A percentile compares a stretch with the other conserved stretches of the same genome.
phyloP scores from a whole-genome alignment of 1,140 invertebrate species.

The Drosophila ironensis region DNA sequence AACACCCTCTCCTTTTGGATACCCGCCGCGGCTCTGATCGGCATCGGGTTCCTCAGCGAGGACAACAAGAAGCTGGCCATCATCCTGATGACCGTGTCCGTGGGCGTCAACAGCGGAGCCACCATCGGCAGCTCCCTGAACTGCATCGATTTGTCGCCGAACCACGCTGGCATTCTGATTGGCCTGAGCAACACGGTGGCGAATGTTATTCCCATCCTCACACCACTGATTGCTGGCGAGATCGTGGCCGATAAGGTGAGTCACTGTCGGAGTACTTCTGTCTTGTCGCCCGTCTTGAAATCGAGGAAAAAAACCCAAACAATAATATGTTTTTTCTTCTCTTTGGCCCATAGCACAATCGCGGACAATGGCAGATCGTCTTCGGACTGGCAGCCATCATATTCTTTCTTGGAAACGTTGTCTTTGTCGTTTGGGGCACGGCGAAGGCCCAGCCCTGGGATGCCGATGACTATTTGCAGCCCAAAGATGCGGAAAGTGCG shows the following conservation, averaged over 20 bases:
- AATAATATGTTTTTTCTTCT: conserved; percentile 12
- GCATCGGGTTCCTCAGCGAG: conserved; percentile 84
- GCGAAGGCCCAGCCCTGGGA: conserved; percentile 87
- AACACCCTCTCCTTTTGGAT: conserved; percentile 86
- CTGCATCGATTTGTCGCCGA: conserved; percentile 89
- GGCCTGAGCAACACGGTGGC: conserved; percentile 89
- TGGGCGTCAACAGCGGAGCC: conserved; percentile 89
- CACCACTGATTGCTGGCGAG: conserved; percentile 86
- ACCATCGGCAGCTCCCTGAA: conserved; percentile 88
- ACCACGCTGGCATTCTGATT: conserved; percentile 88
- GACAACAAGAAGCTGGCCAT: conserved; percentile 84
- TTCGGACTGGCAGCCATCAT: conserved; percentile 88
- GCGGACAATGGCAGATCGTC: conserved; percentile 87
- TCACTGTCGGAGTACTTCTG: neutral
- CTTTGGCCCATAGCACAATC: conserved; percentile 82
- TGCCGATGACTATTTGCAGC: conserved; percentile 76
- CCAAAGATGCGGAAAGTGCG: conserved; percentile 50
- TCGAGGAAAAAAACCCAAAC: neutral
- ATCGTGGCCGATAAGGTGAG: conserved; percentile 86
- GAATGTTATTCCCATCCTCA: conserved; percentile 89
- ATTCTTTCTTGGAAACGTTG: conserved; percentile 86
- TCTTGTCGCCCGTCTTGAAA: neutral
- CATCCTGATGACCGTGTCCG: conserved; percentile 86
- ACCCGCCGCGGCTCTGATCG: conserved; percentile 85
- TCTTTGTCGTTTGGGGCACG: conserved; percentile 87